Base-by-base conservation (phyloP, 2,113 vertebrate genomes). In the Suncus etruscus region DNA sequence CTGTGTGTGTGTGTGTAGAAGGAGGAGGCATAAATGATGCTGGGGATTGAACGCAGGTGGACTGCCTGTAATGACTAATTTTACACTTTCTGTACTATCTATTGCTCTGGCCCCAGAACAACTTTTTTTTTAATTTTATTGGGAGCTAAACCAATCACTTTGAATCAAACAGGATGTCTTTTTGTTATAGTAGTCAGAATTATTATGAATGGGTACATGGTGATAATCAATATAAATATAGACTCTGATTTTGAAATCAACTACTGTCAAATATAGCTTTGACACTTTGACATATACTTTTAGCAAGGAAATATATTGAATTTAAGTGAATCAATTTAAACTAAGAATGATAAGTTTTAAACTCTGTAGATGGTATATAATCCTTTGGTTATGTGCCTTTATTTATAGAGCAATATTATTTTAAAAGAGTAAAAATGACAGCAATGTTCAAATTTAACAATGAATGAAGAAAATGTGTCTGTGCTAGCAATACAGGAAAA, bases 191-290 rank as follows among this genome's bases (percentile, higher is more conserved):
- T 22, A 84, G 63, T 39, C 87, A 96, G 85, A 95, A 90, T 96
- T 92, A 96, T 96, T 97, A 96, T 93, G 73, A 68, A 48, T 89
- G 77, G 86, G 93, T 95, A 89, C 91, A 93, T 65, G 81, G 74
- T 95, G 97, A 97, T 91, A 96, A 95, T 92, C 93, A 86, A 95
- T 96, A 95, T 96, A 97, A 97, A 97, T 87, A 83, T 3, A 0
- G 18, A 83, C 31, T 94, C 94, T 95, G 91, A 95, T 94, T 95
- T 81, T 93, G 87, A 94, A 97, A 97, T 97, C 95, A 97, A 94
- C 97, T 97, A 95, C 31, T 39, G 66, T 20, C 88, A 95, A 95
- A 97, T 58, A 77, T 32, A 80, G 65, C n/a, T n/a, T n/a, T n/a
- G n/a, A n/a, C n/a, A n/a, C 20, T 61, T 85, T 85, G 73, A n/a